Evolutionary conservation across 2,797 vertebrate species (phyloP).

Genomic region (Lophotriccus pileatus): DNA sequence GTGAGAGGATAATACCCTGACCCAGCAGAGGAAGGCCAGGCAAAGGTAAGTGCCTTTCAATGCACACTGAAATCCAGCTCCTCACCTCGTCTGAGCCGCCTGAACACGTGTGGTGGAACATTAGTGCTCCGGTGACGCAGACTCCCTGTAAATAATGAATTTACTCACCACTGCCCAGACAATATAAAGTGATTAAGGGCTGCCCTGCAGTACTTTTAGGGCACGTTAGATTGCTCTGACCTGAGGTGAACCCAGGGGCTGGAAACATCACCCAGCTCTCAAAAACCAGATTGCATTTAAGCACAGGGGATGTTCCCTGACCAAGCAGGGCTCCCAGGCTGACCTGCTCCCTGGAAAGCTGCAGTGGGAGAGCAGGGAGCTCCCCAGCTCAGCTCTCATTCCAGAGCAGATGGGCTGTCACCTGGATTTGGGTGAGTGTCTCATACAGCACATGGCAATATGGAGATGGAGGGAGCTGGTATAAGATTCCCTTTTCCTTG

Average conservation of each 20-base stretch:
- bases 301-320: not conserved
- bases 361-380: not conserved
- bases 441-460: not conserved
- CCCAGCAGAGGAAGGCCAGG: not conserved
- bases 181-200: slow-evolving; percentile 32
- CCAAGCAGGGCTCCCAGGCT: not conserved
- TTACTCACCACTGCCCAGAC: not conserved
- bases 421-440: not conserved
- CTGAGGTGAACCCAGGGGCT: slow-evolving; percentile 16
- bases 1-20: not conserved
- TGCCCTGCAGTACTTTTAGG: not conserved
- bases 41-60: not conserved
- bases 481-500: not conserved
- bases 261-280: slow-evolving; percentile 11
- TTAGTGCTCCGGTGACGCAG: not conserved
- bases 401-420: not conserved
- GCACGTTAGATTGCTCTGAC: slow-evolving; percentile 51
- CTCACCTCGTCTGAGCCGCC: not conserved
- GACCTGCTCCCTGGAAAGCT: not conserved
- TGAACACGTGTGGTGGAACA: not conserved
- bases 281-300: slow-evolving; percentile 32
- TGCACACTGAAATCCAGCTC: not conserved
- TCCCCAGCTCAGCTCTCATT: not conserved
- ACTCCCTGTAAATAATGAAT: slow-evolving; percentile 7
- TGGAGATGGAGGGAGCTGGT: not conserved